These are phyloP conservation scores for Porites divaricata DNA, from an alignment of 92 coral and sea anemone genomes.

Conservation along the genomic window DNA sequence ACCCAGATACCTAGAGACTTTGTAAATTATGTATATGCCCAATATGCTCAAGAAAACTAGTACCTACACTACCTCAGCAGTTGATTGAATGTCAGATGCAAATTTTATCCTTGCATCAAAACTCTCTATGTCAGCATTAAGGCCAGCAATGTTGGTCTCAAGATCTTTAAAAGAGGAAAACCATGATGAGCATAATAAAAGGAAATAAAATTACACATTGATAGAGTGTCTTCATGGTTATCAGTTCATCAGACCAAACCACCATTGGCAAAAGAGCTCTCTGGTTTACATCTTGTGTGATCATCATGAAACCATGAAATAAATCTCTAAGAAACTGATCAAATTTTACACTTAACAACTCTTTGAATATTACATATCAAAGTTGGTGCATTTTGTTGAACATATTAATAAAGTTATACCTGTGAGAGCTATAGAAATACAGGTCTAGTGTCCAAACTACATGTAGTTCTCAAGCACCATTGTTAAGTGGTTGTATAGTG, in stretches of 20 bases:
- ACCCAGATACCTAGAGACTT: not conserved
- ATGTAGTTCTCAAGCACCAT: no score
- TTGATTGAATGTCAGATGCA: slow-evolving; percentile 61
- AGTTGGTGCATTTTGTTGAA: no score
- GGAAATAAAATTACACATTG: not conserved
- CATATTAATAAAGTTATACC: no score
- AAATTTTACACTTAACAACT: no score
- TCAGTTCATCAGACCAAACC: slow-evolving; percentile 49
- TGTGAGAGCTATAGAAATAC: no score
- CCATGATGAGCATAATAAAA: not conserved
- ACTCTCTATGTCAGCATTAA: slow-evolving; percentile 71
- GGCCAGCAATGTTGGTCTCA: slow-evolving; percentile 63
- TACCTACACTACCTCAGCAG: slow-evolving; percentile 54
- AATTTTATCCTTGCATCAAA: slow-evolving; percentile 69
- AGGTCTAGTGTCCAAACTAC: no score
- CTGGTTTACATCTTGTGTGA: not conserved
- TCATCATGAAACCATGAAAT: slow-evolving; percentile 47
- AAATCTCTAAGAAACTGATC: no score
- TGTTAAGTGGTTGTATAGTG: no score
- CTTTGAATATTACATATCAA: no score
- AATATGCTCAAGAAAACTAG: not conserved
- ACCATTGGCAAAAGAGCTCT: slow-evolving; percentile 19
- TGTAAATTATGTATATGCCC: no score
- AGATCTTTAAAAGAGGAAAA: slow-evolving; percentile 32
- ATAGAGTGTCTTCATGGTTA: slow-evolving; percentile 3